Evolutionary conservation across 2,797 vertebrate genomes (phyloP), one percentile per base, ranked within the genome.

Genomic region (Pelochelys cantorii): DNA sequence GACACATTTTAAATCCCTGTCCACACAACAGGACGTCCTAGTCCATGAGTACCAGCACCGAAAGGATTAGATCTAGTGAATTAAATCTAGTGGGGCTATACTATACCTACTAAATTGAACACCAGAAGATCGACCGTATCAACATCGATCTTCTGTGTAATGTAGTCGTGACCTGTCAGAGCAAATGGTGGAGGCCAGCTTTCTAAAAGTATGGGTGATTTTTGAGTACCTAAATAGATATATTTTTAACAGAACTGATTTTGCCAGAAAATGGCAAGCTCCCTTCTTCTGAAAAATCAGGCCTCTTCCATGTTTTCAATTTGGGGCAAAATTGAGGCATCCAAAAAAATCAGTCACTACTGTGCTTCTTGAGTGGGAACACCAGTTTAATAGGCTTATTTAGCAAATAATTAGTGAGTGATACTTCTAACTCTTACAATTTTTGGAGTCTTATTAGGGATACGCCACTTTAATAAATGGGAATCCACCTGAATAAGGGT

Each of bases 331-430:
- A 81, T 23, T 75, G 86, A 77, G 31, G 5, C 5, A 5, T 31
- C 34, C 55, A 2, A 88, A 84, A 42, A 77, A 14, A 84, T 52
- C 48, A 27, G 34, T 78, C 68, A 55, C 31, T 27, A 0, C 18
- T 71, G 18, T 71, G 65, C n/a, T 59, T 82, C 29, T 62, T 80
- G 20, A 9, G 23, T 52, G 53, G 15, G 48, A 78, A 71, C 14
- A 68, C 11, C 62, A 4, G 29, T 54, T 42, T 37, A 78, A 18
- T 12, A 65, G 1, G 27, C 82, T 88, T 79, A 23, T 27, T 22
- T 11, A 10, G 79, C 0, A 0, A 17, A 0, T 92, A 14, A n/a
- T 84, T 48, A 62, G 31, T 0, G 1, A 1, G 79, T 25, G 7
- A 57, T 52, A 54, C 42, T 20, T 77, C 27, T 79, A 77, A 53